A percentile compares a stretch with the other conserved stretches of the same genome.
phyloP scores from a whole-genome alignment of 92 coral and sea anemone species.

The Siderastrea radians region DNA sequence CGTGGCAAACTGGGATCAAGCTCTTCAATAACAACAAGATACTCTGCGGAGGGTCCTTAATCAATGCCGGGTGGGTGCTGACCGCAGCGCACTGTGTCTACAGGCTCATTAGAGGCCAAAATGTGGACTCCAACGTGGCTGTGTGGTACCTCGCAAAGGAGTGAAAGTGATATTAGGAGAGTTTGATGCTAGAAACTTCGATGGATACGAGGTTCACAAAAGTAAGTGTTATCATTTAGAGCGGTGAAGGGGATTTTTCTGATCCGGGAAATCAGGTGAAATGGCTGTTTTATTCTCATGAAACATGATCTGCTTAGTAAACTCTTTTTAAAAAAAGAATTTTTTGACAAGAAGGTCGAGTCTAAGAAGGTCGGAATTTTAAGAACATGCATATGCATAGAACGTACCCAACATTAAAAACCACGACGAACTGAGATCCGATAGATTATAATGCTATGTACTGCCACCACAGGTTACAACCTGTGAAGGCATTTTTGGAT shows the following conservation, averaged over 20 bases:
- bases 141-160: conserved; percentile 66
- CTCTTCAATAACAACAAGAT: conserved; percentile 49
- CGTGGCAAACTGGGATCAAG: conserved; percentile 90
- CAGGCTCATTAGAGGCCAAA: conserved; percentile 43
- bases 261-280: too few relatives aligned
- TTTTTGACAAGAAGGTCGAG: too few relatives aligned
- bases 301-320: too few relatives aligned
- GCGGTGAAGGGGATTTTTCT: neutral
- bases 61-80: conserved; percentile 78
- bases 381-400: too few relatives aligned
- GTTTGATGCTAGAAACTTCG: conserved; percentile 75
- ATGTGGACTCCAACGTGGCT: conserved; percentile 63
- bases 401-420: too few relatives aligned
- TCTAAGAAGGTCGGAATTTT: too few relatives aligned
- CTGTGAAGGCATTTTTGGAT: too few relatives aligned
- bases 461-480: too few relatives aligned
- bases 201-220: conserved; percentile 77
- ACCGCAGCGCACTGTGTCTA: conserved; percentile 89
- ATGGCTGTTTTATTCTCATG: too few relatives aligned
- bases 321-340: too few relatives aligned
- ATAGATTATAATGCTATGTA: too few relatives aligned
- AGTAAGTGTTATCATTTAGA: conserved; percentile 20
- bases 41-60: conserved; percentile 82
- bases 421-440: too few relatives aligned
- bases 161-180: conserved; percentile 76